A percentile compares a stretch with the other conserved stretches of the same genome.
phyloP scores from a whole-genome alignment of 2,888 invertebrate genomes.

The Dryococelus australis region DNA sequence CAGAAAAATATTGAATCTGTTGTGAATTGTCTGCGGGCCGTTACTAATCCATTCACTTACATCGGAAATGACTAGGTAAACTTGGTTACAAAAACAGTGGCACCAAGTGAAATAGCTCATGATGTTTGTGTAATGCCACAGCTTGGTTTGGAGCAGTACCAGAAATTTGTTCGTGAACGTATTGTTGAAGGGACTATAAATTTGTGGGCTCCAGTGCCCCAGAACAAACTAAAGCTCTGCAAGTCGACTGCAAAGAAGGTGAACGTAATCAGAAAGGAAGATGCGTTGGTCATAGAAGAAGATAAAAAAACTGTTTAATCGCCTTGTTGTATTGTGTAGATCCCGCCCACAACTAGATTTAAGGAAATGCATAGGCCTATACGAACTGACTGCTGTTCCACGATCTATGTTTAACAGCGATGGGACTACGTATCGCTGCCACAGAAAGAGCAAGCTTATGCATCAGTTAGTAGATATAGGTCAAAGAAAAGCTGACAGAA shows the following conservation, averaged over 20 bases:
- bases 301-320: constrained; percentile 18
- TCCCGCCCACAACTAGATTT: constrained; percentile 4
- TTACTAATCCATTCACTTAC: not conserved
- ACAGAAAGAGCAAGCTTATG: not conserved
- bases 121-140: not conserved
- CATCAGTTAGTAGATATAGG: not conserved
- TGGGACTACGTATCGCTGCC: constrained; percentile 9
- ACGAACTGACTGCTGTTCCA: constrained; percentile 4
- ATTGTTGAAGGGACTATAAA: not conserved
- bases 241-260: not conserved
- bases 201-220: not conserved
- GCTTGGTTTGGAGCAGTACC: constrained; percentile 17
- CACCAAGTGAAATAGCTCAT: not conserved
- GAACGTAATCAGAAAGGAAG: not conserved
- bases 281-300: not conserved
- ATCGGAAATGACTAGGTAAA: not conserved
- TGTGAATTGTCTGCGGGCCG: not conserved
- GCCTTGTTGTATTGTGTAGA: constrained; percentile 16
- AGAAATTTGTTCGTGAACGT: not conserved
- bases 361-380: not conserved
- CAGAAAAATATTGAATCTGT: not conserved
- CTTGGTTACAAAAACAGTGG: not conserved
- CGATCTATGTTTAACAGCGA: not conserved
- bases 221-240: constrained; percentile 3
- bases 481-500: not conserved